Conservation (phyloP, 2,113 vertebrate genomes). For the Mormyrus lacerda region DNA sequence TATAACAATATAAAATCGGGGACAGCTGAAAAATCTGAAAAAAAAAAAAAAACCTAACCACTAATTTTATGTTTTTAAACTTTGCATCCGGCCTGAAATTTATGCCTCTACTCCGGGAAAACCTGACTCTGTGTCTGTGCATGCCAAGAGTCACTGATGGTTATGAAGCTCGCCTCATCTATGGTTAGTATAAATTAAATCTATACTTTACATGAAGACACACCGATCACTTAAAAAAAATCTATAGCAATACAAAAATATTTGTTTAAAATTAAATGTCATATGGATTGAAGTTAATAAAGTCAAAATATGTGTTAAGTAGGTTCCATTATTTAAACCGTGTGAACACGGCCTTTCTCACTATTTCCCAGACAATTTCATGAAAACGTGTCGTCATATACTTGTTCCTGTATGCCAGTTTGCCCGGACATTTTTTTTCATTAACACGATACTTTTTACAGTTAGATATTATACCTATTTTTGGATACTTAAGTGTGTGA, state of each 20-base stretch:
- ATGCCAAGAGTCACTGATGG: neutral
- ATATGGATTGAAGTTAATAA: neutral
- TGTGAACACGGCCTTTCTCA: neutral
- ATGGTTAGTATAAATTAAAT: neutral
- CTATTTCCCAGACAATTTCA: neutral
- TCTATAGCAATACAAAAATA: neutral
- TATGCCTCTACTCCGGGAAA: neutral
- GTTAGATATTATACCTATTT: neutral
- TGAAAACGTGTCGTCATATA: neutral
- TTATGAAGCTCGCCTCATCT: neutral
- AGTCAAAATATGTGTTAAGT: neutral
- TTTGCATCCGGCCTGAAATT: neutral
- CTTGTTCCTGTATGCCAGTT: neutral
- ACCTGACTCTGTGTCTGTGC: neutral
- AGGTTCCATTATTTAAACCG: neutral
- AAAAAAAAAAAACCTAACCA: neutral
- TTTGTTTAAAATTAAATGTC: neutral
- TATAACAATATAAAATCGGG: neutral
- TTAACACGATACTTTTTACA: neutral
- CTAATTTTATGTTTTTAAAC: neutral
- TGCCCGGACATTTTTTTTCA: neutral
- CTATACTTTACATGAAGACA: neutral
- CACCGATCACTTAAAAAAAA: neutral
- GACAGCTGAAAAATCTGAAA: neutral
- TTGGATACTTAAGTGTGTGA: slow-evolving; percentile 10